Percentiles rank a stretch among this genome's conserved stretches.
These are phyloP conservation scores for Liodrosophila aerea DNA, from an alignment of 2,888 invertebrate species.

Conservation along the genomic window DNA sequence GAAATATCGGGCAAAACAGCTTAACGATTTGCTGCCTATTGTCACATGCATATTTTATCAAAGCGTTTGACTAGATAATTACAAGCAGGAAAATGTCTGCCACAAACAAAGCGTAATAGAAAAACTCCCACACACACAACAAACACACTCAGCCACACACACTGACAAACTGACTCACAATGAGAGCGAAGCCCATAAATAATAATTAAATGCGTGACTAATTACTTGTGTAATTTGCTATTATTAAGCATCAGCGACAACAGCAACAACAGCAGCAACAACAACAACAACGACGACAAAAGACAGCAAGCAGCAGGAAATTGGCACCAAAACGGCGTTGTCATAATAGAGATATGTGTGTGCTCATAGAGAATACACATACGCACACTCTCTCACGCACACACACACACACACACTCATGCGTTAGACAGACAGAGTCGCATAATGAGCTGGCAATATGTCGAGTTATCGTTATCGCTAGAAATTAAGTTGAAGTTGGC, in stretches of 20 bases:
- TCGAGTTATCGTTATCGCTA: conserved; percentile 59
- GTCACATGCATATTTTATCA: conserved; percentile 48
- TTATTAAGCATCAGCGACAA: conserved; percentile 59
- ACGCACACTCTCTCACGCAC: background rate
- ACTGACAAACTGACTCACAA: conserved; percentile 6
- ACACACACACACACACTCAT: background rate
- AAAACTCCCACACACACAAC: conserved; percentile 32
- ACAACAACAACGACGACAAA: conserved; percentile 24
- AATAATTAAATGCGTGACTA: conserved; percentile 79
- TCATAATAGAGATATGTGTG: conserved; percentile 40
- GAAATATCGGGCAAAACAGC: conserved; percentile 30
- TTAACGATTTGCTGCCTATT: conserved; percentile 43
- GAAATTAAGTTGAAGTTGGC: conserved; percentile 66
- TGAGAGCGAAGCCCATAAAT: conserved; percentile 57
- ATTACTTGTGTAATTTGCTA: conserved; percentile 78
- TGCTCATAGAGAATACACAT: background rate
- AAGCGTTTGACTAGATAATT: conserved; percentile 66
- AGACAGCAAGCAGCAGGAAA: conserved; percentile 39
- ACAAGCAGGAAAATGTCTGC: conserved; percentile 40
- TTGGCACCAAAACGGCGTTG: conserved; percentile 48
- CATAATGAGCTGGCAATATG: conserved; percentile 75
- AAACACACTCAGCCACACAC: conserved; percentile 10
- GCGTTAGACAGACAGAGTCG: conserved; percentile 10
- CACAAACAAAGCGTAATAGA: conserved; percentile 26
- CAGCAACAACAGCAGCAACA: conserved; percentile 20